Evolutionary conservation across 2,113 vertebrate genomes (phyloP), one percentile per base, ranked within the genome.

Genomic region (Hippopotamus amphibius): DNA sequence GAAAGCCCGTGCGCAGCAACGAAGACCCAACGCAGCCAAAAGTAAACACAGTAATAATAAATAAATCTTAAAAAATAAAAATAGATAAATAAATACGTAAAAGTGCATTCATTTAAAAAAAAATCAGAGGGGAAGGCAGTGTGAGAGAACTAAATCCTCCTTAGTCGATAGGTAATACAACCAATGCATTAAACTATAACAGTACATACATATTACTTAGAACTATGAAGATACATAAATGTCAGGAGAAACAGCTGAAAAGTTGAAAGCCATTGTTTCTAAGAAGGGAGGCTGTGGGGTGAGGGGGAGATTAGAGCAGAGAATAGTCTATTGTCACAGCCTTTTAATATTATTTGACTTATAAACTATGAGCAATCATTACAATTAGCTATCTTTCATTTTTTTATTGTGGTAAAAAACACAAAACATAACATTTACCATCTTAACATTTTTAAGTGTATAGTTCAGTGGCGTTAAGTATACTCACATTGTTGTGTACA

Each of bases 301-400:
- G 19, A 43, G 10, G 26, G 15, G 41, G 7, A 5, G 7, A 5
- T 55, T 14, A 71, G 3, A 5, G 85, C 43, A 76, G 53, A 84
- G n/a, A 84, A 88, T 61, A 55, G 4, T 30, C 19, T n/a, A 66
- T 16, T 53, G 26, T 50, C 83, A 88, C 1, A 96, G 30, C 21
- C 53, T 92, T 88, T 76, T n/a, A 95, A 92, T 57, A 50, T 16
- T n/a, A 81, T 65, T 88, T 90, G 61, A 55, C 37, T 94, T 89
- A 28, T 5, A 55, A 88, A 66, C 46, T 55, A 93, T 8, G 10
- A 77, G 55, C 69, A 80, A 83, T 46, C 53, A 61, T 55, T 88
- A 55, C 53, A 91, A 66, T 90, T 10, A 50, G 41, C 37, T 71
- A 28, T 55, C 76, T 72, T 88, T 76, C 46, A 41, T 77, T 63